phyloP scores from a whole-genome alignment of 2,888 invertebrate genomes.

The Melieria picta region DNA sequence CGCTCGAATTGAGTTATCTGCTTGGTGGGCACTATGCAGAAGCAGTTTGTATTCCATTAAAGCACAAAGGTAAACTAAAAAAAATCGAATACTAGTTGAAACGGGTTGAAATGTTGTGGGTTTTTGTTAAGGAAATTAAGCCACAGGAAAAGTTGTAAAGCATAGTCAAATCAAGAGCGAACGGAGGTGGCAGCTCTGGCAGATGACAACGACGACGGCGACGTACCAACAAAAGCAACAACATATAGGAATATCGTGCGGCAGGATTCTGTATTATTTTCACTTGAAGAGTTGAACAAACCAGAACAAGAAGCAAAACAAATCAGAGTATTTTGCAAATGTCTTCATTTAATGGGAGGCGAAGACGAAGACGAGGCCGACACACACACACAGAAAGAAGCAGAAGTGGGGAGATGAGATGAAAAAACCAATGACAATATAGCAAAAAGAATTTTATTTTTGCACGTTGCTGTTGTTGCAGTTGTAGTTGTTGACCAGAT shows the following conservation, averaged over 20 bases:
- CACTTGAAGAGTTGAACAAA: background rate
- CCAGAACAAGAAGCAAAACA: background rate
- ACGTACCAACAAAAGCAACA: conserved; percentile 29
- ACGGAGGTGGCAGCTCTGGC: conserved; percentile 51
- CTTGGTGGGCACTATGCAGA: too few species aligned
- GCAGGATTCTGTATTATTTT: conserved; percentile 1
- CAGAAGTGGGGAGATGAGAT: background rate
- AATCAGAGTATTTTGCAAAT: conserved; percentile 8
- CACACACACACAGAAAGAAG: background rate
- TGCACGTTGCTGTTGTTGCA: conserved; percentile 56
- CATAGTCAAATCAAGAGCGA: background rate
- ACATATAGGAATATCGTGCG: background rate
- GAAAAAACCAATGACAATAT: too few species aligned
- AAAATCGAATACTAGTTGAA: too few species aligned
- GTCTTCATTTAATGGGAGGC: conserved; percentile 10
- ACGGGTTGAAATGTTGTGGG: too few species aligned
- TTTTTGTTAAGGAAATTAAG: too few species aligned
- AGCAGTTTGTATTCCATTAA: too few species aligned
- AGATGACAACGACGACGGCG: conserved; percentile 40
- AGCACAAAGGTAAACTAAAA: too few species aligned
- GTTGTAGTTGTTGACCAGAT: conserved; percentile 44
- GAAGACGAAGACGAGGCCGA: background rate
- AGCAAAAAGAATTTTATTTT: conserved; percentile 36
- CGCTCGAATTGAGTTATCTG: too few species aligned
- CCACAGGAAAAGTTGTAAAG: too few species aligned